Evolutionary conservation across 1,140 invertebrate genomes (phyloP), one percentile per base, ranked within the genome.

Genomic region (Diachasma alloeum): DNA sequence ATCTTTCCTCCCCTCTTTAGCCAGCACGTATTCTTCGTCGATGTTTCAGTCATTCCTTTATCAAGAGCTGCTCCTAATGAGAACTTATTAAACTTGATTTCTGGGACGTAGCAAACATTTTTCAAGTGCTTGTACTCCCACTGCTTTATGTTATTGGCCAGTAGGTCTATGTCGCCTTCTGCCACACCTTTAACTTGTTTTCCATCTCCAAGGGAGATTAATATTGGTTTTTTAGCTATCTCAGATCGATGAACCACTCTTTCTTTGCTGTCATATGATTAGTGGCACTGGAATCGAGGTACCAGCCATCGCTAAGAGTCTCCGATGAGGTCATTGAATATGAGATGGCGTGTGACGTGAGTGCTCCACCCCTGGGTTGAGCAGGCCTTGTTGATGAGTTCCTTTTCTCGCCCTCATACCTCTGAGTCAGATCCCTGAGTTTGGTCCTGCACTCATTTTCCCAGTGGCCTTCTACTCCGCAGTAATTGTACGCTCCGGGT

Each of bases 41-140:
- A 74, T 22, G 31, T 36, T 17, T 73, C 48, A 3, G 59, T 17
- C 10, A 70, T 10, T 8, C 66, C 68, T 31, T 59, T 68, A 8
- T 72, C 67, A 2, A 76, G 22, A 6, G 67, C 67, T 37, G 46
- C 22, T 4, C 67, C 46, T 0, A n/a, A 15, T n/a, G 75, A 77
- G 22, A 77, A 77, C 3, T 72, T 36, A 19, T 77, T 77, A 17
- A 66, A 77, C 17, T 72, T 71, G 0, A 78, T 46, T 17, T 88
- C 81, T 0, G 88, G 86, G 26, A 87, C 83, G 77, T 76, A 86
- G 53, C 87, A 71, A 0, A 89, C 86, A 72, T 88, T 83, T 0
- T 83, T 68, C n/a, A 87, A 77, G 79, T 79, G 11, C 9, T 72
- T 76, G 0, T 59, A 10, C 26, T 44, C 53, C 80, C 78, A 83